These are phyloP conservation scores for Epistrophe grossulariae DNA, from an alignment of 2,888 invertebrate genomes.

Conservation along the genomic window DNA sequence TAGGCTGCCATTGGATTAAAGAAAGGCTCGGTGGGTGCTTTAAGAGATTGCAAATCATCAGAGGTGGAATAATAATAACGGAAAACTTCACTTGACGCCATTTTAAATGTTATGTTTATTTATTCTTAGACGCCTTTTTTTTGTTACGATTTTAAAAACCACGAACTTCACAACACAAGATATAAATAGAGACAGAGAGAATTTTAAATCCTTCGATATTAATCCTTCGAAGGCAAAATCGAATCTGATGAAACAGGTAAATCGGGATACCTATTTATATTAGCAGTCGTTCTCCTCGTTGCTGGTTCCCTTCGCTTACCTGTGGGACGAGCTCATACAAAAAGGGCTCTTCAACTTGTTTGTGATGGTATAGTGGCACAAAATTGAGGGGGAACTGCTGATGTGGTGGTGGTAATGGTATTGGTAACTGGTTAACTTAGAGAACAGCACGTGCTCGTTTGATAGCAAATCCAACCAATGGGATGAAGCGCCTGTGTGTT, in stretches of 20 bases:
- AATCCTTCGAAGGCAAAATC: conserved; percentile 76
- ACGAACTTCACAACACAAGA: conserved; percentile 48
- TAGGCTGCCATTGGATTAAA: conserved; percentile 83
- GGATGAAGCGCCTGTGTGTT: conserved; percentile 77
- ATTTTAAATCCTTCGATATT: conserved; percentile 52
- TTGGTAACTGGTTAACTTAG: conserved; percentile 47
- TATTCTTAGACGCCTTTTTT: not conserved
- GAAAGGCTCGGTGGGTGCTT: conserved; percentile 79
- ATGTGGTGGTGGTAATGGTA: conserved; percentile 32
- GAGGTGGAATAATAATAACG: conserved; percentile 83
- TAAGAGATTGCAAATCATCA: conserved; percentile 82
- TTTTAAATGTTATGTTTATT: conserved; percentile 55
- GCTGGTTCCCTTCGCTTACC: conserved; percentile 35
- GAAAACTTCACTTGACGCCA: conserved; percentile 83
- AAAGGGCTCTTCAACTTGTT: conserved; percentile 40
- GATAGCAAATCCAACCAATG: conserved; percentile 79
- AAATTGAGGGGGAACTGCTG: conserved; percentile 39
- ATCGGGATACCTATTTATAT: conserved; percentile 55
- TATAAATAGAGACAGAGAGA: not conserved
- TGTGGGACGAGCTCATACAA: conserved; percentile 66
- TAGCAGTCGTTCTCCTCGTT: not conserved
- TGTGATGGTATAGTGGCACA: conserved; percentile 8
- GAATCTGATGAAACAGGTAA: conserved; percentile 72
- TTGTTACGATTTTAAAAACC: conserved; percentile 34
- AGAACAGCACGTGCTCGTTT: conserved; percentile 81